Percentiles rank a stretch among this genome's conserved stretches.
Evolutionary conservation across 2,797 vertebrate genomes (phyloP).

Genomic region (Pelobates cultripes): DNA sequence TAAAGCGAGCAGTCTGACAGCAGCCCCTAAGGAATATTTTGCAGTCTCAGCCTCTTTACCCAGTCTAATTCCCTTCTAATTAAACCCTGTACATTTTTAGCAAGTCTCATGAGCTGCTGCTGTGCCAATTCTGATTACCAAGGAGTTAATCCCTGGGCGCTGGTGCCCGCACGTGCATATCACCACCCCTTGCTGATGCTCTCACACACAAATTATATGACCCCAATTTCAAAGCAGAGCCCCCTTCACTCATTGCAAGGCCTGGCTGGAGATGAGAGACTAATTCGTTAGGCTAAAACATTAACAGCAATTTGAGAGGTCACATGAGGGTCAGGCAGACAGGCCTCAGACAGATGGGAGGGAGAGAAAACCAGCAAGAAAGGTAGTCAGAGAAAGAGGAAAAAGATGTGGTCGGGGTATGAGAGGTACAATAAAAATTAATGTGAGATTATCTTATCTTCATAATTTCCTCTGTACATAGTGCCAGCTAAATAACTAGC

Average conservation of each 20-base stretch:
- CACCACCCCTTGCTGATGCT: slow-evolving; percentile 91
- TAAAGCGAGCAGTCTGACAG: neutral
- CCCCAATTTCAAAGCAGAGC: slow-evolving; percentile 97
- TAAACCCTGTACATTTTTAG: slow-evolving; percentile 99
- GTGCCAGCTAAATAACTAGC: too few species aligned
- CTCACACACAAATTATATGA: slow-evolving; percentile 93
- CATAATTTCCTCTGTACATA: too few species aligned
- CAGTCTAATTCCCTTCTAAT: slow-evolving; percentile 99
- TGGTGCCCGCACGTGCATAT: slow-evolving; percentile 89
- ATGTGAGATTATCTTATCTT: too few species aligned
- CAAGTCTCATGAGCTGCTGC: slow-evolving; percentile 86
- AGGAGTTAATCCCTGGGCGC: slow-evolving; percentile 91
- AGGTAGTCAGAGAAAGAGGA: slow-evolving; percentile 4
- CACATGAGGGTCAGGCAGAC: slow-evolving; percentile 76
- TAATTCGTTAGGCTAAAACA: slow-evolving; percentile 99
- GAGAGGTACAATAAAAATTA: too few species aligned
- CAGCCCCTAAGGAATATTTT: slow-evolving; percentile 1
- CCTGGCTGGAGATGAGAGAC: slow-evolving; percentile 98
- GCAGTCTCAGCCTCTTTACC: slow-evolving; percentile 84
- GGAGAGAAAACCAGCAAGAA: slow-evolving; percentile 63
- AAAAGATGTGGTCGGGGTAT: neutral
- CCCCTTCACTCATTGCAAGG: slow-evolving; percentile 93
- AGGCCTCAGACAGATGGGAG: slow-evolving; percentile 37
- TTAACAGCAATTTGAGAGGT: slow-evolving; percentile 99
- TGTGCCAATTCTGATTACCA: slow-evolving; percentile 82